phyloP scores from a whole-genome alignment of 2,113 vertebrate species.

The Orycteropus afer region DNA sequence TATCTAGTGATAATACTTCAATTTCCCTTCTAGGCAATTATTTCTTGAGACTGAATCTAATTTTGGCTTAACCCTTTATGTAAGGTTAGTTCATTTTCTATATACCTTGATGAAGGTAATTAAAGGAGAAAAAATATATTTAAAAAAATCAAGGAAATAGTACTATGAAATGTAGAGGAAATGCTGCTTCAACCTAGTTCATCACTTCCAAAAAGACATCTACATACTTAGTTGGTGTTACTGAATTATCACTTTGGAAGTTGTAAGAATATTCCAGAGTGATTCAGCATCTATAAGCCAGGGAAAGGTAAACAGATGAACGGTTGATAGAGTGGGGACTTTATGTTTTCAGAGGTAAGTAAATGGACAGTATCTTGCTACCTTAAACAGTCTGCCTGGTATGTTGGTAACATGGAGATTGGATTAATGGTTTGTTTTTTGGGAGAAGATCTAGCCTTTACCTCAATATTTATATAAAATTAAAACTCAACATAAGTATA shows the following conservation, averaged over 20 bases:
- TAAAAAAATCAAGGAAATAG: neutral
- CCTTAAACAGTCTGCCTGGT: neutral
- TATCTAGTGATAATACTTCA: conserved; percentile 29
- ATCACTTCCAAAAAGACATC: conserved; percentile 1
- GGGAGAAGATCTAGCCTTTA: conserved; percentile 6
- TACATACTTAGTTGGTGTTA: neutral
- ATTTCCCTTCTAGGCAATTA: conserved; percentile 38
- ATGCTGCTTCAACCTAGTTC: no score
- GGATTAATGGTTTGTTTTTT: neutral
- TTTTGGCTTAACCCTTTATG: conserved; percentile 42
- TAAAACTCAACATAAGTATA: neutral
- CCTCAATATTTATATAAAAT: neutral
- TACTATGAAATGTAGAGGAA: conserved; percentile 19
- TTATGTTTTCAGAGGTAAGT: neutral
- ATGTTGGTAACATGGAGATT: neutral
- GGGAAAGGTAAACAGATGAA: neutral
- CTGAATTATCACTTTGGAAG: neutral
- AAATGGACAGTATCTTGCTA: neutral
- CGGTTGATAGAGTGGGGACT: neutral
- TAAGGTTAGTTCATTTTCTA: conserved; percentile 40
- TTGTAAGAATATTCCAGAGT: neutral
- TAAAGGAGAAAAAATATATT: neutral
- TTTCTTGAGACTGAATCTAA: conserved; percentile 56
- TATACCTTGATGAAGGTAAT: conserved; percentile 23
- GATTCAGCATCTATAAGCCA: neutral